Evolutionary conservation across 2,888 invertebrate genomes (phyloP), one percentile per base, ranked within the genome.

Genomic region (Hirtodrosophila alboralis): DNA sequence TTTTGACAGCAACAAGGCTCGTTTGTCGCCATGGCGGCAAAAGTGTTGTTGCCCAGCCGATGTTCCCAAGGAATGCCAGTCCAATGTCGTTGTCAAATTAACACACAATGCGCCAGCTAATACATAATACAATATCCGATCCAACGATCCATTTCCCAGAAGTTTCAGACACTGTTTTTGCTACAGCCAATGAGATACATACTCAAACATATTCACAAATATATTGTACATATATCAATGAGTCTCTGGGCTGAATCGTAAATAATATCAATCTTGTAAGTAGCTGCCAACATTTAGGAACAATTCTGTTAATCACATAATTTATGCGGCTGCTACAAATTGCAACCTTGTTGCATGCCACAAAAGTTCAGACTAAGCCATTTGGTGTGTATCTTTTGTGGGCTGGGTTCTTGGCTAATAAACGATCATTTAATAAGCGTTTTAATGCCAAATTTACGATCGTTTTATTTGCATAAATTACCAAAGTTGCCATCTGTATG

Each of bases 381-480:
- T 62, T 36, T 14, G 14, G 37, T 21, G 26, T 40, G 47, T 13
- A 10, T 27, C 18, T 14, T 6, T 7, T n/a, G 14, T 37, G 34
- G 23, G 36, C 37, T 51, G 21, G 31, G 37, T 16, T 40, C 40
- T 44, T 61, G 71, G 68, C 65, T 83, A 83, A 84, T 84, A 84
- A 84, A 85, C 83, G 83, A 75, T 75, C 83, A 75, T 83, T 84
- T 84, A 85, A 84, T 84, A 85, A 85, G 75, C 79, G 75, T 77
- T 83, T 84, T 84, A 83, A 84, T 86, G 87, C 85, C 86, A 86
- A 87, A 86, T 87, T 87, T 87, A 87, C 78, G 87, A 87, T 84
- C 87, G 85, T 84, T 87, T 87, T 86, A 87, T 87, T 87, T 87
- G 86, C 87, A 87, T 87, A 87, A 87, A 87, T 87, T 87, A 86